Conservation (phyloP, 2,113 vertebrate genomes). For the Cathartes aura region DNA sequence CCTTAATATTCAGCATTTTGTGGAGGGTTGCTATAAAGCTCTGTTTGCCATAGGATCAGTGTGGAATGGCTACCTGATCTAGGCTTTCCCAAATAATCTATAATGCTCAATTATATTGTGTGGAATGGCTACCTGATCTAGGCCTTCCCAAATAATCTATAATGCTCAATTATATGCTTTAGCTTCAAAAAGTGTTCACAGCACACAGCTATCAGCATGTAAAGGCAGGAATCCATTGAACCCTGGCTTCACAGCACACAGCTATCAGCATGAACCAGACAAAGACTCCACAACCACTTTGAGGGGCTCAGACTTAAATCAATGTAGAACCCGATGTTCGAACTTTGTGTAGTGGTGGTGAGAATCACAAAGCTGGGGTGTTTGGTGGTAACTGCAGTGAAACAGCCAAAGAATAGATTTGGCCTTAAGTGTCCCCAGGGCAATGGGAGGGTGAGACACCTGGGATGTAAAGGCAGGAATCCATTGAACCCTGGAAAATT, state of each 20-base stretch:
- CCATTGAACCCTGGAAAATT: not conserved
- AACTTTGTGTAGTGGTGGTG: not conserved
- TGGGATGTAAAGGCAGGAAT: not conserved
- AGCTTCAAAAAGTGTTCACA: not conserved
- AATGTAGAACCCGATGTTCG: not conserved
- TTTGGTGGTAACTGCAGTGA: not conserved
- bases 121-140: not conserved
- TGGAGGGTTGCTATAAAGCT: not conserved
- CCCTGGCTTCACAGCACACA: not conserved
- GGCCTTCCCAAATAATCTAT: not conserved
- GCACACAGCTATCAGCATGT: not conserved
- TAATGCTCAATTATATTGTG: too few relatives aligned
- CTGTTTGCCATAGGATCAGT: not conserved
- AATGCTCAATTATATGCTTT: not conserved
- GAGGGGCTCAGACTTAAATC: not conserved
- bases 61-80: not conserved
- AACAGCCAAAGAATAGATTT: not conserved
- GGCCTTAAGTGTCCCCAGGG: not conserved
- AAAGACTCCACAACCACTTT: not conserved
- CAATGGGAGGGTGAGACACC: too few relatives aligned
- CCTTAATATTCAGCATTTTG: not conserved
- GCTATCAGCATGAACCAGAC: not conserved
- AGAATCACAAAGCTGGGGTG: not conserved
- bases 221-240: too few relatives aligned
- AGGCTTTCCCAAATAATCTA: not conserved